These are phyloP conservation scores for Plemyria rubiginata DNA, from an alignment of 2,888 invertebrate genomes.

Conservation along the genomic window DNA sequence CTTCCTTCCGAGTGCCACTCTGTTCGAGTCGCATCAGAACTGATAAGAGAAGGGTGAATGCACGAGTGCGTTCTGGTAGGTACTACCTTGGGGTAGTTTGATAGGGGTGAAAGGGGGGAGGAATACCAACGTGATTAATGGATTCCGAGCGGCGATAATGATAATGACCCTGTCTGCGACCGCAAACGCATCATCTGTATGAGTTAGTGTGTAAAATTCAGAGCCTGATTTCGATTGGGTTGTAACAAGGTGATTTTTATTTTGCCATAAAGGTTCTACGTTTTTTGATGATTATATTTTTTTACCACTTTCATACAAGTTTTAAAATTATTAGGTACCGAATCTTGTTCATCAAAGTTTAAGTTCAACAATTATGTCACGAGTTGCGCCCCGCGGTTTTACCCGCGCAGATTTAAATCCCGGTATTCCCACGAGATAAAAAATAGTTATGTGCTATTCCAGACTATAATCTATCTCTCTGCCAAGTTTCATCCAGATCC, in stretches of 20 bases:
- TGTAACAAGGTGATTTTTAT: not conserved
- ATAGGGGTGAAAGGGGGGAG: conserved; percentile 48
- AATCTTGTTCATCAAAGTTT: no score
- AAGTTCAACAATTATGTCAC: no score
- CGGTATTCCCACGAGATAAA: no score
- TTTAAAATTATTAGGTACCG: no score
- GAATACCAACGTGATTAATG: conserved; percentile 83
- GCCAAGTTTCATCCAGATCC: no score
- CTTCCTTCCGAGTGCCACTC: conserved; percentile 66
- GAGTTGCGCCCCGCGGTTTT: no score
- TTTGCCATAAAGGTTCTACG: not conserved
- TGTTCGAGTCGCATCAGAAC: conserved; percentile 70
- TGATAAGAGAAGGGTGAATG: conserved; percentile 83
- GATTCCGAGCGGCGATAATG: conserved; percentile 77
- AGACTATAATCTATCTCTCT: no score
- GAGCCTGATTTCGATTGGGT: not conserved
- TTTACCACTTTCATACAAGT: no score
- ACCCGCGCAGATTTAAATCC: no score
- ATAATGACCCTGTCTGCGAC: conserved; percentile 76
- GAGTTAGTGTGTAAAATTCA: conserved; percentile 22
- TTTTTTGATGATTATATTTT: no score
- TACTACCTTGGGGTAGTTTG: conserved; percentile 57
- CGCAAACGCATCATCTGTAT: conserved; percentile 69
- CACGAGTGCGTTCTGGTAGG: conserved; percentile 82
- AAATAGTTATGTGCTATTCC: no score